Evolutionary conservation across 2,888 invertebrate species (phyloP), one percentile per base, ranked within the genome.

Genomic region (Graphium colonna): DNA sequence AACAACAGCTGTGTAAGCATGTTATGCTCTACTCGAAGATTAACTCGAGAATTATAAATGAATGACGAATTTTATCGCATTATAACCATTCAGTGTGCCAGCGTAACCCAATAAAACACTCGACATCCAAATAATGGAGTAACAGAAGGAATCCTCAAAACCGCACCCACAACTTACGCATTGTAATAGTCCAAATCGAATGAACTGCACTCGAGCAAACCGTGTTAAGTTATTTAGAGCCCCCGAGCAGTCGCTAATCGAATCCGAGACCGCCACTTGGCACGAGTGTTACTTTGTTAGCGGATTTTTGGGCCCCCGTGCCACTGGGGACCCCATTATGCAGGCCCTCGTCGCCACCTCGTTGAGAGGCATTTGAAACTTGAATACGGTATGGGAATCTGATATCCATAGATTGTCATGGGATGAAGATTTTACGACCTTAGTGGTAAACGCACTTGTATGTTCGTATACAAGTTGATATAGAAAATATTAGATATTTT

Each of bases 251-350:
- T 74, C 75, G 63, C 80, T 87, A 88, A 87, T 86, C 85, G 87
- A 87, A 84, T 88, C 72, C 70, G 71, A 77, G 83, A 82, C 84
- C 79, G 76, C 77, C 87, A 86, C 87, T 87, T 82, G 80, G 73
- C 65, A 69, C 67, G 66, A 84, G 84, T 80, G 86, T 83, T 85
- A 85, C 86, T 77, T 85, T 85, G 86, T 87, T 86, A 82, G 82
- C 75, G 76, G 79, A 81, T 82, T 83, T 82, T 83, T 79, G 81
- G 73, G 73, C 64, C 71, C 49, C 68, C 64, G n/a, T 63, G 73
- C 69, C 68, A 61, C 64, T 21, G 21, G 21, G 62, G 58, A 55
- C 62, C 59, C 63, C 71, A 80, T 82, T 82, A 83, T 83, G 82
- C 80, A 80, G 75, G 78, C 76, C 56, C 36, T 39, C 28, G 44